Conservation (phyloP, 2,797 vertebrate species). For the Megalops cyprinoides region DNA sequence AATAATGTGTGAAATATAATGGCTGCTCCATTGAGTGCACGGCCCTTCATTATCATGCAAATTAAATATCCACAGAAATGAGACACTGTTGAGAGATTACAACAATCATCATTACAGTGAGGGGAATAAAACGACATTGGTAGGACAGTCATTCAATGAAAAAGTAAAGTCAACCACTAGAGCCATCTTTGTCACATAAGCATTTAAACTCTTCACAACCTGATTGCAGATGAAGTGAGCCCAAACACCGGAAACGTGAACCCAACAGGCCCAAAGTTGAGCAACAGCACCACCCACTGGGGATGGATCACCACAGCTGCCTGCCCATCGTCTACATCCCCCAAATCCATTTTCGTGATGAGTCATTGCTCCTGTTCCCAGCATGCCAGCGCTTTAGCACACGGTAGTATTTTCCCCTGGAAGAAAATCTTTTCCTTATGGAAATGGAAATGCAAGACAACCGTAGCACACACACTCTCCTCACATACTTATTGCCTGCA, state of each 20-base stretch:
- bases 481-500: constrained; percentile 5
- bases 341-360: background rate
- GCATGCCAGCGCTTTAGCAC: background rate
- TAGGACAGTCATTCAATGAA: background rate
- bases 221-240: constrained; percentile 31
- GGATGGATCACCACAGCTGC: background rate
- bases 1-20: constrained; percentile 42
- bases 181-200: constrained; percentile 17
- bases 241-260: too few species aligned
- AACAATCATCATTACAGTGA: constrained; percentile 30
- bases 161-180: constrained; percentile 1
- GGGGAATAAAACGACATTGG: constrained; percentile 24
- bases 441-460: constrained; percentile 7
- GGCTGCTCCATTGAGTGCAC: constrained; percentile 38
- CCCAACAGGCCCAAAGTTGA: constrained; percentile 13
- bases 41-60: constrained; percentile 26
- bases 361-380: constrained; percentile 4
- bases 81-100: constrained; percentile 15
- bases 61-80: constrained; percentile 11
- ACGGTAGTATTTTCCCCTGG: constrained; percentile 16
- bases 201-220: constrained; percentile 21
- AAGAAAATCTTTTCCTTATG: constrained; percentile 14
- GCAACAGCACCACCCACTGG: constrained; percentile 29
- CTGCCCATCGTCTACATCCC: background rate
- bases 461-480: background rate